These are phyloP conservation scores for Gerris buenoi DNA, from an alignment of 1,140 invertebrate species.

Conservation along the genomic window DNA sequence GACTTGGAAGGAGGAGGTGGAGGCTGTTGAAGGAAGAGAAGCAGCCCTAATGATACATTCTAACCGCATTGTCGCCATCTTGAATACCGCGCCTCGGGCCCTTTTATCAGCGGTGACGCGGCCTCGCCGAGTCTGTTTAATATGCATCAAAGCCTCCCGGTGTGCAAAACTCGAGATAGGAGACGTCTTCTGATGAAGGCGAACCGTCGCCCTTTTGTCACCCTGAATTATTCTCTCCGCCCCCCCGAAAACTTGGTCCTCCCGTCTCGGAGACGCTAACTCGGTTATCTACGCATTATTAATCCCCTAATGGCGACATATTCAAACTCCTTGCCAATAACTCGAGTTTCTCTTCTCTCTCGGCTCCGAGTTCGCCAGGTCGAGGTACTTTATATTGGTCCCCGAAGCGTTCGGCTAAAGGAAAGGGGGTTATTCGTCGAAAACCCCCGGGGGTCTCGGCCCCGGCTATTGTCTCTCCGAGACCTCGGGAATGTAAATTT, in stretches of 20 bases:
- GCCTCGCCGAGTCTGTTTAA: not conserved
- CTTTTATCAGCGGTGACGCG: not conserved
- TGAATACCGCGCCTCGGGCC: not conserved
- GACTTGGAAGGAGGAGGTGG: not conserved
- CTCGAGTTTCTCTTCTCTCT: not conserved
- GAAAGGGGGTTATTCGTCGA: too few species aligned
- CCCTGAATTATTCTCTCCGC: not conserved
- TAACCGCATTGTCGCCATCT: constrained; percentile 5
- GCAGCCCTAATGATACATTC: constrained; percentile 1
- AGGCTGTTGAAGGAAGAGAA: not conserved
- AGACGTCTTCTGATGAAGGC: not conserved
- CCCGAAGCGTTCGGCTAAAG: not conserved
- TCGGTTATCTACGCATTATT: constrained; percentile 3
- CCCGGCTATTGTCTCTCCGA: not conserved
- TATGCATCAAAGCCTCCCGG: not conserved
- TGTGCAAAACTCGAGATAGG: not conserved
- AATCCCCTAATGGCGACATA: constrained; percentile 4
- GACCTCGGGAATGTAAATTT: not conserved
- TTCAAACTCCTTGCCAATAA: constrained; percentile 4
- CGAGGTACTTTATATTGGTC: not conserved
- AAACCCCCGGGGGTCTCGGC: not conserved
- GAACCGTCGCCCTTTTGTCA: not conserved
- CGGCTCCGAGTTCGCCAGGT: not conserved
- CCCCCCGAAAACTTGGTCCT: not conserved
- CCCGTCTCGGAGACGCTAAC: not conserved